These are phyloP conservation scores for Puma concolor DNA, from an alignment of 2,113 vertebrate genomes.

Conservation along the genomic window DNA sequence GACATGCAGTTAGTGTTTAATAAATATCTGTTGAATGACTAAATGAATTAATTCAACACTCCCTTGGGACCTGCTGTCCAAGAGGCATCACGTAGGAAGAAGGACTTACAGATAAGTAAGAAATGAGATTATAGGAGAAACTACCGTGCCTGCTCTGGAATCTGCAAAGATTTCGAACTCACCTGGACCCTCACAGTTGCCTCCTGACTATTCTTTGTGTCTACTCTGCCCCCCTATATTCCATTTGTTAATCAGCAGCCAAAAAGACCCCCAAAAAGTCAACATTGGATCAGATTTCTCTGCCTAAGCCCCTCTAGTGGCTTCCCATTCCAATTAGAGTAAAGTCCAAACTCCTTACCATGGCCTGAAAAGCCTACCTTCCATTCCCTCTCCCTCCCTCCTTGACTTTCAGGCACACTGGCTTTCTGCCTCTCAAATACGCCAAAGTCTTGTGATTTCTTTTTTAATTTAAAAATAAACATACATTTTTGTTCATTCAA, in stretches of 20 bases:
- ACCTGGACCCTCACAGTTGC: not conserved
- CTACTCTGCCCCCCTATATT: not conserved
- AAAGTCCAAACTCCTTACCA: not conserved
- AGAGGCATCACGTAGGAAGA: not conserved
- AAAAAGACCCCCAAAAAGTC: not conserved
- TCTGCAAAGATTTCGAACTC: not conserved
- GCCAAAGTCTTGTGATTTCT: not conserved
- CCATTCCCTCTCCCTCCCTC: not conserved
- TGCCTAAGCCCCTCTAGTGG: not conserved
- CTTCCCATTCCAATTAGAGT: not conserved
- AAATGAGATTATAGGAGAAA: not conserved
- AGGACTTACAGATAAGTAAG: not conserved
- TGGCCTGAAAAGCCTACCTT: not conserved
- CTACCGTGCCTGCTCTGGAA: not conserved
- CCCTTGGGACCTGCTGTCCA: not conserved
- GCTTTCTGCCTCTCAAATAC: conserved; percentile 11
- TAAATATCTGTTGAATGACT: not conserved
- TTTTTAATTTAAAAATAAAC: conserved; percentile 42
- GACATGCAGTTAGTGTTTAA: not conserved
- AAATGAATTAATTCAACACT: not conserved
- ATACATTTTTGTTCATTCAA: conserved; percentile 38
- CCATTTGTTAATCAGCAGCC: not conserved
- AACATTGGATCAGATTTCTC: not conserved
- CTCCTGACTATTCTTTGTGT: not conserved
- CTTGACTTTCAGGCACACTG: not conserved